Conservation (phyloP, 2,113 vertebrate genomes). For the Emydocephalus ijimae region DNA sequence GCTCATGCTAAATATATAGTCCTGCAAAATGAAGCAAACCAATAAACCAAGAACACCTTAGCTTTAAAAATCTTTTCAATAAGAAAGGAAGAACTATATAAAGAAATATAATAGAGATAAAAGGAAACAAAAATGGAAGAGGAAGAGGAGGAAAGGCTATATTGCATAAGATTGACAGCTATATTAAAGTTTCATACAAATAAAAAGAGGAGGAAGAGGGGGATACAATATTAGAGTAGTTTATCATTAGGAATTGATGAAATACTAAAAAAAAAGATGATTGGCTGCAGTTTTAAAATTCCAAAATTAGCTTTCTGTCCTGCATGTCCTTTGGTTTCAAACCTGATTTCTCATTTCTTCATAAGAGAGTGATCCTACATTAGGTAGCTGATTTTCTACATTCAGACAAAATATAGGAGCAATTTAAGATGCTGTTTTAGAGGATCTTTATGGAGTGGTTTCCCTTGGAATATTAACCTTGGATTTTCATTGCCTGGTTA, state of each 20-base stretch:
- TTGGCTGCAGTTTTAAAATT: neutral
- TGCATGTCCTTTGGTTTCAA: neutral
- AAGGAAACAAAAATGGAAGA: neutral
- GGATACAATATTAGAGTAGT: neutral
- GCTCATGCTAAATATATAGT: slow-evolving; percentile 21
- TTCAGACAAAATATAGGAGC: neutral
- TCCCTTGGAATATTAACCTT: neutral
- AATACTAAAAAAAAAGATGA: neutral
- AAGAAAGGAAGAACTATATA: slow-evolving; percentile 10
- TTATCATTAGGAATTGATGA: neutral
- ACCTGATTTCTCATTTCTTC: neutral
- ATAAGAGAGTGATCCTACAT: neutral
- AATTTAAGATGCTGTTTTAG: neutral
- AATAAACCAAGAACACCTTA: neutral
- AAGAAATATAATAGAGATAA: slow-evolving; percentile 1
- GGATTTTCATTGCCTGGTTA: neutral
- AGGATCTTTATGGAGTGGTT: neutral
- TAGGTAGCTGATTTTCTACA: neutral
- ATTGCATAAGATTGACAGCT: neutral
- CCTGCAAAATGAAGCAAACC: slow-evolving; percentile 6
- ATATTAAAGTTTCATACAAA: neutral
- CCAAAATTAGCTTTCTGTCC: neutral
- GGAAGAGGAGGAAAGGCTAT: neutral
- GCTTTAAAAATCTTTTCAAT: neutral
- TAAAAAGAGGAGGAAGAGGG: neutral